Evolutionary conservation across 1,140 invertebrate species (phyloP).

Genomic region (Nymphalis io): DNA sequence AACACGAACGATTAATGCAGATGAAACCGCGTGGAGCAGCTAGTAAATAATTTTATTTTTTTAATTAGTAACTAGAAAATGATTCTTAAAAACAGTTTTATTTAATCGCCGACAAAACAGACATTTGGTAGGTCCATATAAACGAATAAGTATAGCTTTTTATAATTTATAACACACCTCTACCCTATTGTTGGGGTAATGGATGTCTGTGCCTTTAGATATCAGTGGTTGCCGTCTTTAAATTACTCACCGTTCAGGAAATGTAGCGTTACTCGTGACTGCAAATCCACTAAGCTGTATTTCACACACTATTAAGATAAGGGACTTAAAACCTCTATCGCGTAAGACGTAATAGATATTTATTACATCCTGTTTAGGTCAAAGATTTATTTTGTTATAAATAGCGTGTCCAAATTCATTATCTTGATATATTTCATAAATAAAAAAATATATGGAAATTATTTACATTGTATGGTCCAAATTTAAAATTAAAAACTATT

Average conservation of each 20-base stretch:
- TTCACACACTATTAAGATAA: slow-evolving; percentile 75
- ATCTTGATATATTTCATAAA: no score
- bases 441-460: no score
- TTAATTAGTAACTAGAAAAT: no score
- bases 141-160: slow-evolving; percentile 64
- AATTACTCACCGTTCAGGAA: slow-evolving; percentile 75
- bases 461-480: no score
- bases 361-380: slow-evolving; percentile 59
- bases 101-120: slow-evolving; percentile 12
- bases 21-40: no score
- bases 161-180: slow-evolving; percentile 70
- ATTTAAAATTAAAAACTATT: no score
- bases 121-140: slow-evolving; percentile 63
- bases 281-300: slow-evolving; percentile 68
- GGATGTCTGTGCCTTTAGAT: slow-evolving; percentile 67
- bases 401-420: neutral
- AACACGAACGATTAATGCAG: no score
- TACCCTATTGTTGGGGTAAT: slow-evolving; percentile 69
- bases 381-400: slow-evolving; percentile 1
- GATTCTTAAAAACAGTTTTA: no score
- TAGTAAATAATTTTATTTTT: no score
- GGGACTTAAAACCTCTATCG: slow-evolving; percentile 65
- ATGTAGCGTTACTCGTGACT: slow-evolving; percentile 58
- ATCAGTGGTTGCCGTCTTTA: slow-evolving; percentile 70
- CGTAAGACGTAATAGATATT: slow-evolving; percentile 63